Percentiles rank a stretch among this genome's conserved stretches.
These are phyloP conservation scores for Eidolon dupreanum DNA, from an alignment of 2,797 vertebrate genomes.

Conservation along the genomic window DNA sequence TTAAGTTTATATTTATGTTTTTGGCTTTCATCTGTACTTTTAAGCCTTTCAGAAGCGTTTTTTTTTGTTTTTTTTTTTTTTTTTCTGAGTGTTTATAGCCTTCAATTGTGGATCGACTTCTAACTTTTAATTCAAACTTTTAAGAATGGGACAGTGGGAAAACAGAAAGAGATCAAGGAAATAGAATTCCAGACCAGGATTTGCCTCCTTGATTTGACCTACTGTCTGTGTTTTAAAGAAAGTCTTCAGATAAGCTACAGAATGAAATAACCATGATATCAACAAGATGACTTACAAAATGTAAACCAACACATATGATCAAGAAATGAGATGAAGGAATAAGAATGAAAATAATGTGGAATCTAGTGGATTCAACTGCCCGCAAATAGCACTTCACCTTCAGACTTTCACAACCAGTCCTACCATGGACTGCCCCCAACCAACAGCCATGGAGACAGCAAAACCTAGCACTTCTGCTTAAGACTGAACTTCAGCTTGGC, in stretches of 20 bases:
- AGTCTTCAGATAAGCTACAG: neutral
- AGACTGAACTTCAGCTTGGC: neutral
- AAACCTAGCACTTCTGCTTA: neutral
- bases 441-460: neutral
- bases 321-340: neutral
- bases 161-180: neutral
- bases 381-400: neutral
- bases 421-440: neutral
- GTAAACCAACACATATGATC: neutral
- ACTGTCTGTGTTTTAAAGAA: neutral
- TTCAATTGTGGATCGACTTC: neutral
- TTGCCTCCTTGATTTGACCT: neutral
- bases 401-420: neutral
- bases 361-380: neutral
- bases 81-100: neutral
- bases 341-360: neutral
- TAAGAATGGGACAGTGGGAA: neutral
- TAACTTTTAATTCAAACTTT: conserved; percentile 15
- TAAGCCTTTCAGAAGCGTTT: conserved; percentile 21
- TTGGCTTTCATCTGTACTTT: neutral
- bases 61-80: neutral
- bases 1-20: conserved; percentile 16
- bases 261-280: neutral
- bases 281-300: neutral
- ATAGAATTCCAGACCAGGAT: neutral